A percentile compares a stretch with the other conserved stretches of the same genome.
phyloP scores from a whole-genome alignment of 2,888 invertebrate species.

The Torymus auratus region DNA sequence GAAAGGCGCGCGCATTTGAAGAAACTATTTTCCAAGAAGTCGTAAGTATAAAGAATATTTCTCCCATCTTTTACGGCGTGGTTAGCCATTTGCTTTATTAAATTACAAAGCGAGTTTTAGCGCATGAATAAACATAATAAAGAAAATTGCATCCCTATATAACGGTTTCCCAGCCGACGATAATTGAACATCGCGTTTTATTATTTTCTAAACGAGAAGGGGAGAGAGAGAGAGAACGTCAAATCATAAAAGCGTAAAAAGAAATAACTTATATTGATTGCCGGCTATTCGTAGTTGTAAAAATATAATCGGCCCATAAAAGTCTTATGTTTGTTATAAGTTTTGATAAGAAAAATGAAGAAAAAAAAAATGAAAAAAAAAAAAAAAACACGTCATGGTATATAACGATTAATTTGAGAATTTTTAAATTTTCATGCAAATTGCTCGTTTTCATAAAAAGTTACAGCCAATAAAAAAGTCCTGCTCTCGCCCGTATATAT shows the following conservation, averaged over 20 bases:
- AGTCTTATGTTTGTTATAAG: constrained; percentile 26
- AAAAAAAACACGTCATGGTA: constrained; percentile 1
- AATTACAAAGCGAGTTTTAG: too few relatives aligned
- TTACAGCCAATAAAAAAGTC: constrained; percentile 46
- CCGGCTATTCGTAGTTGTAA: constrained; percentile 1
- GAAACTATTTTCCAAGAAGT: too few relatives aligned
- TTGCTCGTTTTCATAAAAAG: constrained; percentile 44
- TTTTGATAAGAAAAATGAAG: constrained; percentile 34
- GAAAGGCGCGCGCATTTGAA: too few relatives aligned
- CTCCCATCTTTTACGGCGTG: too few relatives aligned
- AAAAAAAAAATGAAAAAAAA: constrained; percentile 2
- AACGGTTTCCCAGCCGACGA: too few relatives aligned
- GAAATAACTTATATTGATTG: constrained; percentile 1
- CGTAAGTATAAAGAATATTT: too few relatives aligned
- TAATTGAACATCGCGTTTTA: too few relatives aligned
- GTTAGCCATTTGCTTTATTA: too few relatives aligned
- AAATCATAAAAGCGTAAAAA: not conserved
- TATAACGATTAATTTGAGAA: constrained; percentile 32
- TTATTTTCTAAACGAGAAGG: too few relatives aligned
- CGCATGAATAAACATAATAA: too few relatives aligned
- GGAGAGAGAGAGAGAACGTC: too few relatives aligned
- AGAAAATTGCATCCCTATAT: too few relatives aligned
- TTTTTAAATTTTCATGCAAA: constrained; percentile 49
- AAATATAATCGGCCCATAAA: constrained; percentile 16
- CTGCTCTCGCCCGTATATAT: not conserved